A percentile compares a stretch with the other conserved stretches of the same genome.
These are phyloP conservation scores for Pelobates cultripes DNA, from an alignment of 2,797 vertebrate genomes.

Conservation along the genomic window DNA sequence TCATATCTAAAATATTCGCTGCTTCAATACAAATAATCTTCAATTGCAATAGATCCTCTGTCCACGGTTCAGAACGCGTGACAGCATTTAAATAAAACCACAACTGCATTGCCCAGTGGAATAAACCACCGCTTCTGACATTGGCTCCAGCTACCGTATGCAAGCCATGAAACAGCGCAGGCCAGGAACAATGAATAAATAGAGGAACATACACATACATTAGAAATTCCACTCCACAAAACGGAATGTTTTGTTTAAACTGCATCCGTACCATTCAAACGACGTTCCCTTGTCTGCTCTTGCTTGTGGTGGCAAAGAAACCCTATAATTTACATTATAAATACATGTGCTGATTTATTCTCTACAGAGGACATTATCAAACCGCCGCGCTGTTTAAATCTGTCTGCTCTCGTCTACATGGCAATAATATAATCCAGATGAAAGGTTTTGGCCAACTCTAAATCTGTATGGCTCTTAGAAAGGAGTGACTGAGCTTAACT, in stretches of 20 bases:
- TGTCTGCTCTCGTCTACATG: not conserved
- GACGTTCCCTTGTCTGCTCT: not conserved
- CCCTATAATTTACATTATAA: not conserved
- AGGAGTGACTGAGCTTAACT: no score
- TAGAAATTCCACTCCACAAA: not conserved
- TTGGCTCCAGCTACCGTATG: not conserved
- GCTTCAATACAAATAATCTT: no score
- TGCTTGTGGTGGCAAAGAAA: not conserved
- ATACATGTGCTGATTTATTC: not conserved
- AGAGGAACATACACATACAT: not conserved
- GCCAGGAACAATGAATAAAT: not conserved
- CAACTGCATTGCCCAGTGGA: not conserved
- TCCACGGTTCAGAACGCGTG: not conserved
- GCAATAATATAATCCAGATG: slow-evolving; percentile 4
- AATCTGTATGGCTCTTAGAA: not conserved
- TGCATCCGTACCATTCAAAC: not conserved
- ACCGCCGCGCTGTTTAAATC: not conserved
- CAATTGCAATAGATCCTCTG: not conserved
- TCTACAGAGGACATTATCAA: not conserved
- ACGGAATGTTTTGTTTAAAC: slow-evolving; percentile 10
- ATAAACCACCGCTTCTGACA: not conserved
- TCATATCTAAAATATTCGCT: no score
- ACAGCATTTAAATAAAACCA: not conserved
- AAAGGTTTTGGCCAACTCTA: not conserved
- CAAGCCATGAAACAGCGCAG: not conserved